Conservation (phyloP, 2,113 vertebrate genomes). For the Microcebus jonahi region DNA sequence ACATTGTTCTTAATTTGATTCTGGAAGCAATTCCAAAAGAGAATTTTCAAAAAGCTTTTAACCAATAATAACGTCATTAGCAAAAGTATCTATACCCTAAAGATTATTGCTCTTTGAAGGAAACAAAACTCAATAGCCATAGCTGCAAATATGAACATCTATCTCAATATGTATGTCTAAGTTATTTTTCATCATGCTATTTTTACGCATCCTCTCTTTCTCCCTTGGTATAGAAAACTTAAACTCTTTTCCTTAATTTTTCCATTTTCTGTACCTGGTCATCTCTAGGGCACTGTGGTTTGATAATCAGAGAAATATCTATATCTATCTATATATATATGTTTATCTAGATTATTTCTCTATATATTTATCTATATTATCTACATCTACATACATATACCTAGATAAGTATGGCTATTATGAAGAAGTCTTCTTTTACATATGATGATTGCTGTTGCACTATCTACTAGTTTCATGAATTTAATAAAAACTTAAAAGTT, state of each 20-base stretch:
- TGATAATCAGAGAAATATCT: not conserved
- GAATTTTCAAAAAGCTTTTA: slow-evolving; percentile 25
- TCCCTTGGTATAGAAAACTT: not conserved
- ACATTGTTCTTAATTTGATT: not conserved
- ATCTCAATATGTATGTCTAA: not conserved
- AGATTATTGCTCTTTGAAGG: slow-evolving; percentile 24
- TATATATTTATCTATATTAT: not conserved
- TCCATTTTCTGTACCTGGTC: not conserved
- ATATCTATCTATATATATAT: not conserved
- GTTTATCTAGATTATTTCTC: not conserved
- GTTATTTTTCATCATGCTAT: not conserved
- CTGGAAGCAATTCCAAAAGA: slow-evolving; percentile 26
- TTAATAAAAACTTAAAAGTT: not conserved
- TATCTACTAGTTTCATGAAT: not conserved
- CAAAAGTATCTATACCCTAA: not conserved
- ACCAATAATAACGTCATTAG: not conserved
- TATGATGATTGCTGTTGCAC: not conserved
- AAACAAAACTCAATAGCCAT: not conserved
- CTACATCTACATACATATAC: not conserved
- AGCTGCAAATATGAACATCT: not conserved
- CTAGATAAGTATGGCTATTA: not conserved
- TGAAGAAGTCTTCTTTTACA: not conserved
- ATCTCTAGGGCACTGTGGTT: not conserved
- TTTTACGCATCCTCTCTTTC: not conserved
- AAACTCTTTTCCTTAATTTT: not conserved